Base-by-base conservation (phyloP, 2,113 vertebrate species). In the Nyctibius bracteatus region DNA sequence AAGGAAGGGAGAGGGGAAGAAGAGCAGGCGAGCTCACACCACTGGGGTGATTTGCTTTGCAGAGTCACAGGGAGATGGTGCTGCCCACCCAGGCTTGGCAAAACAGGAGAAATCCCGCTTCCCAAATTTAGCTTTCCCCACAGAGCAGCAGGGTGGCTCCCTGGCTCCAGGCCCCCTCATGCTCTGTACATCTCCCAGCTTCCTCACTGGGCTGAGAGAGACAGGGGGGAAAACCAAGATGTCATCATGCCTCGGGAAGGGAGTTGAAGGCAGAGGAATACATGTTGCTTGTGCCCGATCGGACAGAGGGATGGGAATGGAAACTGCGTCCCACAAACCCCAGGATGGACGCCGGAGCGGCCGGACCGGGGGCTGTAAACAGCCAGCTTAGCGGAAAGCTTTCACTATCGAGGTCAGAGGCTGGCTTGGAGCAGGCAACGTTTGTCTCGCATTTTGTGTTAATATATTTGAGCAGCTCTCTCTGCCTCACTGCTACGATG, bases 401-500 rank as follows among this genome's bases (percentile, higher is more conserved):
- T 75, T 84, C 51, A 2, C 81, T n/a, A 35, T 54, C 4, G 41
- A 81, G 91, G 81, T 96, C 83, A 86, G 93, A 80, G 43, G 91
- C 88, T 84, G 83, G 68, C 86, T 86, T 41, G 5, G 70, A 89
- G 58, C 54, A 86, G 71, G 78, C 81, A 93, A 83, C 49, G 51
- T 80, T 85, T 88, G 85, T 80, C 94, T 91, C 54, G 33, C 70
- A 51, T 94, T 79, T 75, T 91, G 85, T 72, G 58, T 86, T 62
- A 58, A 49, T 88, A 41, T 41, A 67, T 71, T 70, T 62, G 78
- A 94, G 79, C 67, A 46, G 71, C 75, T 83, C 71, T 83, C 71
- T 30, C 58, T 0, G 65, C 57, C 77, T 94, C 3, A 0, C 55
- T 73, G 71, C 67, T 81, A 33, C 0, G 5, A 81, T 41, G 72